Evolutionary conservation across 2,797 vertebrate genomes (phyloP).

Genomic region (Dromococcyx pavoninus): DNA sequence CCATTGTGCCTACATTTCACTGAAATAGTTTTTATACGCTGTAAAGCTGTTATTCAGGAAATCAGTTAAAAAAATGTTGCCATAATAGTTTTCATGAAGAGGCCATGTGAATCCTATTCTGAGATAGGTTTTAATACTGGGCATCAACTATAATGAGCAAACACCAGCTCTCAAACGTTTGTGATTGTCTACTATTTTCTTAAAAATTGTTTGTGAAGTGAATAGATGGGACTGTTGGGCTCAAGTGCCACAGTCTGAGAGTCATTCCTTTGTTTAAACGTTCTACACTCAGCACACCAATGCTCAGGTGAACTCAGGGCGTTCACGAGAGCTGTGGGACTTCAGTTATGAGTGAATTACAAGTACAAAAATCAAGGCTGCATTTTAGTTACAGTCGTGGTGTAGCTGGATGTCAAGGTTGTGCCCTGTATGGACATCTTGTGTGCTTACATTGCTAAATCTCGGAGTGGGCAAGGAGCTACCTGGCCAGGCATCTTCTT

Average conservation of each 20-base stretch:
- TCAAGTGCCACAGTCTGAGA: neutral
- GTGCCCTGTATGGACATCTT: neutral
- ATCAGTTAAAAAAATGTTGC: neutral
- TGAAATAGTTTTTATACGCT: neutral
- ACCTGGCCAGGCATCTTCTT: neutral
- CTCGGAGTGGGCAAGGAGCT: neutral
- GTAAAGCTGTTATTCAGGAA: neutral
- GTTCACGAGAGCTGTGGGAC: neutral
- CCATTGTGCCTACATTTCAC: neutral
- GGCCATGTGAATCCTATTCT: neutral
- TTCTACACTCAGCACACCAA: neutral
- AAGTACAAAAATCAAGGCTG: neutral
- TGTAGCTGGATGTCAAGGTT: neutral
- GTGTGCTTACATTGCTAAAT: neutral
- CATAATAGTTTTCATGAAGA: neutral
- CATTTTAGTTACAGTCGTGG: neutral
- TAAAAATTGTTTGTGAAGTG: neutral
- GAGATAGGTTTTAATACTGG: neutral
- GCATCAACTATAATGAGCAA: neutral
- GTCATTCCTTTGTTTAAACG: neutral
- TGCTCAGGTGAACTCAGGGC: neutral
- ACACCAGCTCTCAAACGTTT: neutral
- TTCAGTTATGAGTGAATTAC: neutral
- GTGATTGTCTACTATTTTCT: neutral
- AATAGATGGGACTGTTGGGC: neutral